Percentiles rank a stretch among this genome's conserved stretches.
These are phyloP conservation scores for Drosophila rubida DNA, from an alignment of 2,888 invertebrate genomes.

Conservation along the genomic window DNA sequence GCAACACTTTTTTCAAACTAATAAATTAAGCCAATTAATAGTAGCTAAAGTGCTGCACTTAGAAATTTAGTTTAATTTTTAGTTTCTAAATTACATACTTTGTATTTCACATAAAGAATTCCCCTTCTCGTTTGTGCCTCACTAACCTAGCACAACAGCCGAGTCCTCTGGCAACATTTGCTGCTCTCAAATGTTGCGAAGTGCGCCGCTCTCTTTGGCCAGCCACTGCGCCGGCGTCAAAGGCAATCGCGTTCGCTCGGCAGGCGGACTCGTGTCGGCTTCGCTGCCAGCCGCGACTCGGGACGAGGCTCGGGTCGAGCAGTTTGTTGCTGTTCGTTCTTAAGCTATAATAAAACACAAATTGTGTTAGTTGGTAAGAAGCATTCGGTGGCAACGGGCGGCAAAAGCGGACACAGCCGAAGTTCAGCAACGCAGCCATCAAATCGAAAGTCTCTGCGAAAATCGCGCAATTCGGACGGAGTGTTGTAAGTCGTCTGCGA, in stretches of 20 bases:
- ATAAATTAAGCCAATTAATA: no score
- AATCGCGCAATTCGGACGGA: slow-evolving; percentile 1
- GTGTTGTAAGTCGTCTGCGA: slow-evolving; percentile 6
- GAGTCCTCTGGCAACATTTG: slow-evolving; percentile 37
- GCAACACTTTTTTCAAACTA: slow-evolving; percentile 12
- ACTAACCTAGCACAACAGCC: slow-evolving; percentile 64
- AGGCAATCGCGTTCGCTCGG: slow-evolving; percentile 7
- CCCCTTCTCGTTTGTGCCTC: not conserved
- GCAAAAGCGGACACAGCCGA: slow-evolving; percentile 55
- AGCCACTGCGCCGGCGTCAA: slow-evolving; percentile 41
- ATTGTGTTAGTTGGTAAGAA: slow-evolving; percentile 82
- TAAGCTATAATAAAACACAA: slow-evolving; percentile 82
- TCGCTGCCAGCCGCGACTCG: not conserved
- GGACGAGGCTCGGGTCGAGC: slow-evolving; percentile 5
- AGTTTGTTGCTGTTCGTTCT: slow-evolving; percentile 49
- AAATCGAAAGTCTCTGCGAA: not conserved
- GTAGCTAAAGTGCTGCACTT: no score
- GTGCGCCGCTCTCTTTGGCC: slow-evolving; percentile 28
- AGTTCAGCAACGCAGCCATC: slow-evolving; percentile 5
- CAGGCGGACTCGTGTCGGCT: slow-evolving; percentile 5
- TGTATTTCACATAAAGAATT: no score
- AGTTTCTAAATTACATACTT: no score
- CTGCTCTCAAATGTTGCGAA: slow-evolving; percentile 55
- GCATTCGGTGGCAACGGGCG: slow-evolving; percentile 81
- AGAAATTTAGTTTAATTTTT: no score